These are phyloP conservation scores for Cyphotilapia sp. DNA, from an alignment of 2,113 vertebrate genomes.

Conservation along the genomic window DNA sequence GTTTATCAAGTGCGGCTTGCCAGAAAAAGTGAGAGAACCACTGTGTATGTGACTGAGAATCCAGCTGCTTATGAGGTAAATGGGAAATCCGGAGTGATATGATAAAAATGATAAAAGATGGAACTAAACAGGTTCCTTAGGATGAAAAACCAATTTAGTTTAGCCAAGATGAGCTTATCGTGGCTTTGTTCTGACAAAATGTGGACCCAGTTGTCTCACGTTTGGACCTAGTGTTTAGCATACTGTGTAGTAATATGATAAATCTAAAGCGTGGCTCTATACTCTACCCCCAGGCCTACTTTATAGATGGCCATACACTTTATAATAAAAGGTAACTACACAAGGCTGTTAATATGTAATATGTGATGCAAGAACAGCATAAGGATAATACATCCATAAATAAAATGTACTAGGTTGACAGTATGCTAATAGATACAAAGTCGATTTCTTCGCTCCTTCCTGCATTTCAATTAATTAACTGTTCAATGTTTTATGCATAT, in stretches of 20 bases:
- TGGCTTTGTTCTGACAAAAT: neutral
- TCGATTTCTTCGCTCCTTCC: neutral
- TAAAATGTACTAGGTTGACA: neutral
- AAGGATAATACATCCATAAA: rapidly evolving
- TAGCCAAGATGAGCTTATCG: neutral
- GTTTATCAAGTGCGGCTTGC: neutral
- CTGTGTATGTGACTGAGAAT: neutral
- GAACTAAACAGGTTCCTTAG: neutral
- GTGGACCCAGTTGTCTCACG: neutral
- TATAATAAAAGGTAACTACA: neutral
- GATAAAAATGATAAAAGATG: neutral
- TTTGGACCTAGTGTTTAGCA: neutral
- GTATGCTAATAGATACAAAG: neutral
- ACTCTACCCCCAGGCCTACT: neutral
- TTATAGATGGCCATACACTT: neutral
- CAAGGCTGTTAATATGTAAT: neutral
- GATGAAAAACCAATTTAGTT: neutral
- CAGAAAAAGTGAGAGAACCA: neutral
- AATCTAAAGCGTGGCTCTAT: neutral
- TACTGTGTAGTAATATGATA: neutral
- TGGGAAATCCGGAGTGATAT: neutral
- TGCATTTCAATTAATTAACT: neutral
- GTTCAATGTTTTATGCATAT: neutral
- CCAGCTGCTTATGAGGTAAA: neutral
- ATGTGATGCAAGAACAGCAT: neutral